phyloP scores from a whole-genome alignment of 2,797 vertebrate genomes.

The Diplodus sargus region DNA sequence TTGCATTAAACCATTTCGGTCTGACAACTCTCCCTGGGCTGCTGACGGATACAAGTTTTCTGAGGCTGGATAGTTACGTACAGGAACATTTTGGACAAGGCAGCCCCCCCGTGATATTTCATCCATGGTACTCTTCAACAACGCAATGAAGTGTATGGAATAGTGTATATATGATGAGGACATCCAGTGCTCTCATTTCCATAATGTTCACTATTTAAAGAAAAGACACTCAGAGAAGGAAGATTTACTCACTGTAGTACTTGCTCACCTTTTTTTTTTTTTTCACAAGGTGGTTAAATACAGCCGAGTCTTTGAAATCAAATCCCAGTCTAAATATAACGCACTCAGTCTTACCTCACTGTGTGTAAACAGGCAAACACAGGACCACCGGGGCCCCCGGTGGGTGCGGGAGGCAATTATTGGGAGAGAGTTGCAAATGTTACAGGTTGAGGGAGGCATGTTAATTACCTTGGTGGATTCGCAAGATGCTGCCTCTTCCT shows the following conservation, averaged over 20 bases:
- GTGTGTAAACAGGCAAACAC: slow-evolving; percentile 75
- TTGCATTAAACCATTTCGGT: slow-evolving; percentile 81
- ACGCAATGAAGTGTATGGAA: slow-evolving; percentile 1
- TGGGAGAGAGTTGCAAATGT: slow-evolving; percentile 78
- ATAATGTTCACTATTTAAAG: slow-evolving; percentile 1
- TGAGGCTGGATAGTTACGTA: slow-evolving; percentile 49
- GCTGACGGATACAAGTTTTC: slow-evolving; percentile 78
- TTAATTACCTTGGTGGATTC: slow-evolving; percentile 85
- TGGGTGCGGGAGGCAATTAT: slow-evolving; percentile 80
- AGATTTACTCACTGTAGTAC: not conserved
- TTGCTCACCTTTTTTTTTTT: slow-evolving; percentile 13
- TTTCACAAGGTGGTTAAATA: slow-evolving; percentile 38
- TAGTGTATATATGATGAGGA: not conserved
- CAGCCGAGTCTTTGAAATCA: slow-evolving; percentile 70
- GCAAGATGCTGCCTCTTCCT: slow-evolving; percentile 72
- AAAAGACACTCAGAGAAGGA: not conserved
- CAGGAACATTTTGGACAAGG: slow-evolving; percentile 53
- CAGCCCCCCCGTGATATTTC: slow-evolving; percentile 47
- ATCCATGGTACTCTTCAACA: slow-evolving; percentile 16
- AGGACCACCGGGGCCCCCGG: slow-evolving; percentile 64
- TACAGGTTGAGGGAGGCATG: slow-evolving; percentile 78
- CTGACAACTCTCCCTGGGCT: slow-evolving; percentile 69
- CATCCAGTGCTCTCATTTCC: slow-evolving; percentile 2
- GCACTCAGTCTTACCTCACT: slow-evolving; percentile 70
- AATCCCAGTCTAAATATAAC: slow-evolving; percentile 76